phyloP scores from a whole-genome alignment of 2,797 vertebrate species.

The Hylomyscus alleni region DNA sequence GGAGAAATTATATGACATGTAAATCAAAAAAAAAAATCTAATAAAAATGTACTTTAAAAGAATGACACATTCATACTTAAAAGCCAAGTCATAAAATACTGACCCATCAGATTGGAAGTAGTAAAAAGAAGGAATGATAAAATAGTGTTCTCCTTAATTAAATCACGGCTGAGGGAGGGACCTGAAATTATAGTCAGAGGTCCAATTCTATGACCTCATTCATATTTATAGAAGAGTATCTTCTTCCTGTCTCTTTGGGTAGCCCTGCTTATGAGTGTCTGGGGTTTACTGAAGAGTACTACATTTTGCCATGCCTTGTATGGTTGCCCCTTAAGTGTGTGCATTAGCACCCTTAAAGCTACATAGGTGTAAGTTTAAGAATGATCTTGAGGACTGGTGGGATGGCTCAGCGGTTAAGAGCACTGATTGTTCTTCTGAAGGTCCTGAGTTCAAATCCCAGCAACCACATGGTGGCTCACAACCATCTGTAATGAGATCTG shows the following conservation, averaged over 20 bases:
- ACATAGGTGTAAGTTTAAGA: neutral
- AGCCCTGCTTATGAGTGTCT: neutral
- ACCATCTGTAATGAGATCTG: too few species aligned
- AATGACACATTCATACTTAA: neutral
- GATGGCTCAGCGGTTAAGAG: too few species aligned
- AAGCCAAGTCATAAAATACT: neutral
- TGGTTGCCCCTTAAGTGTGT: neutral
- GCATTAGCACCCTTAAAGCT: neutral
- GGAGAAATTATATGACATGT: too few species aligned
- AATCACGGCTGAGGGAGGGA: neutral
- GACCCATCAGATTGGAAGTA: neutral
- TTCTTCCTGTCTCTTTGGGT: neutral
- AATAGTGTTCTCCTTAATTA: slow-evolving; percentile 33
- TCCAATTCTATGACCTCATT: neutral
- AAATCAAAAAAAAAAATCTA: too few species aligned
- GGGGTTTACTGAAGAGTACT: neutral
- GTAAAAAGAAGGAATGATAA: neutral
- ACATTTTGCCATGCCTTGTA: neutral
- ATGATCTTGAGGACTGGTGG: neutral
- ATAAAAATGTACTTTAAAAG: neutral
- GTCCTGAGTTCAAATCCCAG: too few species aligned
- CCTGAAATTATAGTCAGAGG: neutral
- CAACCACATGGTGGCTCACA: too few species aligned
- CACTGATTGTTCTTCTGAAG: too few species aligned
- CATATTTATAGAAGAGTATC: neutral